phyloP scores from a whole-genome alignment of 2,113 vertebrate species.

The Nothocercus julius region DNA sequence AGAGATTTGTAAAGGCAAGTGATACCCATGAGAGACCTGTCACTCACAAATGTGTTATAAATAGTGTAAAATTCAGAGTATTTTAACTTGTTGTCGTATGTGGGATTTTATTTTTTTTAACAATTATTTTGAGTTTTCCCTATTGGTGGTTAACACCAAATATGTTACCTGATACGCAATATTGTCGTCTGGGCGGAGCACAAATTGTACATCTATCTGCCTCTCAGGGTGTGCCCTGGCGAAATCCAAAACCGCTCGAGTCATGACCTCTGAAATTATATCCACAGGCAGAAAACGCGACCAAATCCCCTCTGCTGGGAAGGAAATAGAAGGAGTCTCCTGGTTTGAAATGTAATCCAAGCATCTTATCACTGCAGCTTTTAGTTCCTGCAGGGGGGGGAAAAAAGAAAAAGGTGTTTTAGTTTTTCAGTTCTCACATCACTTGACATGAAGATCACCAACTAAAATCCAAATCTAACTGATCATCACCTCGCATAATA shows the following conservation, averaged over 20 bases:
- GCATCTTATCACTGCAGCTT: constrained; percentile 11
- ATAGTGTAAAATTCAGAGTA: neutral
- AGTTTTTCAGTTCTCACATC: neutral
- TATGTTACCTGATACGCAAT: constrained; percentile 72
- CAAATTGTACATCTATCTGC: constrained; percentile 74
- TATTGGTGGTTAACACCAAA: neutral
- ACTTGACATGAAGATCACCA: neutral
- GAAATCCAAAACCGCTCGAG: constrained; percentile 62
- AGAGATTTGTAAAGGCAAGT: neutral
- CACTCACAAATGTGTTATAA: rapidly evolving
- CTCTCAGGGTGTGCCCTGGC: rapidly evolving
- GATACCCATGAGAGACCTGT: neutral
- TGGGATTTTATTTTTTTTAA: neutral
- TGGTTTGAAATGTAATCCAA: rapidly evolving
- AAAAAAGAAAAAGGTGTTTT: neutral
- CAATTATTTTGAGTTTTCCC: neutral
- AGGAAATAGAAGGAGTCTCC: constrained; percentile 74
- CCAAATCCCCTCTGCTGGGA: constrained; percentile 82
- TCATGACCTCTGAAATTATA: constrained; percentile 74
- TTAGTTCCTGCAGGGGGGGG: constrained; percentile 75
- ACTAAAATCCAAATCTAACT: neutral
- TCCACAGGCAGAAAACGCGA: neutral
- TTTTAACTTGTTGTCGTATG: neutral
- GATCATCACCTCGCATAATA: constrained; percentile 12
- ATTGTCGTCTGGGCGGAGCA: constrained; percentile 68